Conservation (phyloP, 1,140 invertebrate species). For the Cydia fagiglandana region DNA sequence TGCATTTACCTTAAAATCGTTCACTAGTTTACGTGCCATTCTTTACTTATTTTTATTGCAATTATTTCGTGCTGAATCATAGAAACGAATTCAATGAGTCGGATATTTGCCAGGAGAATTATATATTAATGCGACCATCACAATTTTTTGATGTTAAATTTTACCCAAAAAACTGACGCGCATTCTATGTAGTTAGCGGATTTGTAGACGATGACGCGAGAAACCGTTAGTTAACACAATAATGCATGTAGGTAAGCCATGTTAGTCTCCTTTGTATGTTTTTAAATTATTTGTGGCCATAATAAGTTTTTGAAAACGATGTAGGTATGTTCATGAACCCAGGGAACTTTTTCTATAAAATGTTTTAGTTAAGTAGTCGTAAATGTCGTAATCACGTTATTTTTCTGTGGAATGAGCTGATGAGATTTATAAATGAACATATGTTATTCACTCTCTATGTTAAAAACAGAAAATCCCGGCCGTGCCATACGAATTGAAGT, state of each 20-base stretch:
- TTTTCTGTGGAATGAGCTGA: not conserved
- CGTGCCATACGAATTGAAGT: conserved; percentile 27
- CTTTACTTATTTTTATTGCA: not conserved
- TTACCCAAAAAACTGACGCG: not conserved
- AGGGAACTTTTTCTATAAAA: not conserved
- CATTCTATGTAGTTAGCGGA: not conserved
- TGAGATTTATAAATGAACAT: conserved; percentile 1
- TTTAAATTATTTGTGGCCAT: not conserved
- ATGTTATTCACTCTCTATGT: too few relatives aligned
- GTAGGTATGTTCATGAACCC: not conserved
- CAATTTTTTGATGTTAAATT: not conserved
- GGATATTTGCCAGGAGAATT: too few relatives aligned
- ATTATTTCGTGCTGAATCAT: not conserved
- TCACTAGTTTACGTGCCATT: conserved; percentile 20
- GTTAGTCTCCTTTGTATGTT: not conserved
- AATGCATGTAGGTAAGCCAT: not conserved
- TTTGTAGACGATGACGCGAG: not conserved
- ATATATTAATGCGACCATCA: not conserved
- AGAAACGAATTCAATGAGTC: not conserved
- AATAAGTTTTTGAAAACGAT: not conserved
- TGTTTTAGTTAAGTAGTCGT: not conserved
- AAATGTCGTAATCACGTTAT: not conserved
- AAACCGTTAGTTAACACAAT: not conserved
- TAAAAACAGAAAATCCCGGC: not conserved
- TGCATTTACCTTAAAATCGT: conserved; percentile 20